Percentiles rank a stretch among this genome's conserved stretches.
phyloP scores from a whole-genome alignment of 2,113 vertebrate genomes.

The Megaleporinus macrocephalus region DNA sequence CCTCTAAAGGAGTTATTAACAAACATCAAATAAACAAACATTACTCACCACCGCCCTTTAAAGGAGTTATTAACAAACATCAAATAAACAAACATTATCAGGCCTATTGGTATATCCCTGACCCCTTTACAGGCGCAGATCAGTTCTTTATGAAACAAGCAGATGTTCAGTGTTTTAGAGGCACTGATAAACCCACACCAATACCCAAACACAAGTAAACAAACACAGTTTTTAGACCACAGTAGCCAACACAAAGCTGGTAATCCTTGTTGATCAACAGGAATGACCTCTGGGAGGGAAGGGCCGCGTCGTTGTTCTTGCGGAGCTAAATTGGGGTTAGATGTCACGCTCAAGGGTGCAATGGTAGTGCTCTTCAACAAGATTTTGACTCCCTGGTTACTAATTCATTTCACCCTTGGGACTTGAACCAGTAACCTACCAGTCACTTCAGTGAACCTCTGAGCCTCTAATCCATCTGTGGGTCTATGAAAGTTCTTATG shows the following conservation, averaged over 20 bases:
- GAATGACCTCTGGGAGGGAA: background rate
- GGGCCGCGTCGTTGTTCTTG: background rate
- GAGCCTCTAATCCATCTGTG: background rate
- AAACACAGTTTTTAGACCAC: background rate
- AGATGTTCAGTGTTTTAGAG: no score
- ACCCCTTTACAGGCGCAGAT: no score
- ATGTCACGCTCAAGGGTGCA: background rate
- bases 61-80: no score
- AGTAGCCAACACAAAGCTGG: background rate
- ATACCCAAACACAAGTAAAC: background rate
- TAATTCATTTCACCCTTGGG: background rate
- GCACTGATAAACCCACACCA: no score
- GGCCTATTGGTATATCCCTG: background rate
- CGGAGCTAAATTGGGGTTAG: constrained; percentile 1
- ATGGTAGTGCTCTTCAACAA: background rate
- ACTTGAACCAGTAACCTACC: background rate
- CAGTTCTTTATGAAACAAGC: no score
- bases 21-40: no score
- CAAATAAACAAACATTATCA: no score
- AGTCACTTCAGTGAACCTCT: background rate
- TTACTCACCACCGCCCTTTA: no score
- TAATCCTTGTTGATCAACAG: background rate
- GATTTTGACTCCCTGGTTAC: background rate
- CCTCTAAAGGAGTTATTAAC: no score
- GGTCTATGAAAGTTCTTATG: background rate